Evolutionary conservation across 2,888 invertebrate species (phyloP), one percentile per base, ranked within the genome.

Genomic region (Pristionchus fissidentatus): DNA sequence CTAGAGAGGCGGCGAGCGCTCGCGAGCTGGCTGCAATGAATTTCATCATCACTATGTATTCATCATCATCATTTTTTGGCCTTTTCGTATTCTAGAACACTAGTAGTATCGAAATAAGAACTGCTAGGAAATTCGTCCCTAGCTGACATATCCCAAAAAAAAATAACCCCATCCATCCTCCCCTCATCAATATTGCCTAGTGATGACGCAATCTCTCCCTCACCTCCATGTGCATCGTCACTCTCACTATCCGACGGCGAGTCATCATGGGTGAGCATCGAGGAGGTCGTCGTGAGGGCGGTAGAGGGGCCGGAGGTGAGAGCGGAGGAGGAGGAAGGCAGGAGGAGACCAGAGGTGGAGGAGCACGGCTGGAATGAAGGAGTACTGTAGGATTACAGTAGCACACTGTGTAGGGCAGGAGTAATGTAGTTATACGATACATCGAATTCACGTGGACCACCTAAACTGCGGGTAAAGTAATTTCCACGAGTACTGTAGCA

Each of bases 221-320:
- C n/a, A n/a, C n/a, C n/a, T n/a, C n/a, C n/a, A n/a, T n/a, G 13
- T 5, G 60, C 60, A 29, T 79, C 79, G 41, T 60, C 79, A 13
- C 43, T 41, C 29, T 79, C 79, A 26, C 43, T 41, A 35, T 79
- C 79, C 41, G 79, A 79, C 2, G 79, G 79, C 29, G 52, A 52
- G 26, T 79, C 79, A 29, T 79, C 79, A 41, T 79, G 79, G 7
- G 79, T 79, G 10, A 77, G n/a, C 38, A 43, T 43, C n/a, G 77
- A 41, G 3, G 77, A 77, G 10, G 77, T 29, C 32, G 41, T 43
- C 49, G 77, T 41, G 38, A 60, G 79, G 15, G 79, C 79, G 0
- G 79, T 57, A 22, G 79, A 79, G 1, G 77, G 77, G 13, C 77
- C 77, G n/a, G 62, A 60, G 62, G 62, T 8, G 13, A 60, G 62